These are phyloP conservation scores for Gastrophryne carolinensis DNA, from an alignment of 2,797 vertebrate genomes.

Conservation along the genomic window DNA sequence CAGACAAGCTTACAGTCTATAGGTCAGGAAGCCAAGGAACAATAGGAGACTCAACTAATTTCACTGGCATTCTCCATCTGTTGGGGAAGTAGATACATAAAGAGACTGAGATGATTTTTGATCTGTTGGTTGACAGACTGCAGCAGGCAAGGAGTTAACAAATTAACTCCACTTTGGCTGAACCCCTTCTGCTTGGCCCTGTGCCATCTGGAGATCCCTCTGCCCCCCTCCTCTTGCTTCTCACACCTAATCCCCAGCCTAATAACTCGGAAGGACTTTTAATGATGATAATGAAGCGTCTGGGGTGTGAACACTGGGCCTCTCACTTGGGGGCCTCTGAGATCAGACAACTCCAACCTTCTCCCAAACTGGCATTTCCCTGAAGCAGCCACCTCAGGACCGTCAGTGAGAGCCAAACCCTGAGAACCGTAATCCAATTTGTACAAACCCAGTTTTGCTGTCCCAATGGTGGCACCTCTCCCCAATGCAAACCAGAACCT, in stretches of 20 bases:
- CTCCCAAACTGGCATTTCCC: not conserved
- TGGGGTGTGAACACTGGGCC: constrained; percentile 46
- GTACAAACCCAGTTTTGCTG: too few relatives aligned
- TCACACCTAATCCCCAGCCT: constrained; percentile 46
- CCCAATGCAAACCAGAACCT: too few relatives aligned
- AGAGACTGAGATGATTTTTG: not conserved
- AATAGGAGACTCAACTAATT: not conserved
- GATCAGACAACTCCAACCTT: not conserved
- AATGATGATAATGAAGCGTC: constrained; percentile 51
- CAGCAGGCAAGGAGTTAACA: constrained; percentile 13
- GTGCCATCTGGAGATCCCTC: constrained; percentile 38
- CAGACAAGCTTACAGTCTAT: too few relatives aligned
- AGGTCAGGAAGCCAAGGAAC: too few relatives aligned
- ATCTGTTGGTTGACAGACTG: not conserved
- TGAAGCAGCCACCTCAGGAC: not conserved
- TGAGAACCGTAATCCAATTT: too few relatives aligned
- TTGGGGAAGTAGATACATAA: not conserved
- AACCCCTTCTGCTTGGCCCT: constrained; percentile 37
- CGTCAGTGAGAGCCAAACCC: too few relatives aligned
- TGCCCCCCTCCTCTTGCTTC: constrained; percentile 7
- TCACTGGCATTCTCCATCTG: not conserved
- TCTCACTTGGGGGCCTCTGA: constrained; percentile 33
- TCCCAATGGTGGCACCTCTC: too few relatives aligned
- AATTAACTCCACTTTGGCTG: constrained; percentile 39
- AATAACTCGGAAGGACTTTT: constrained; percentile 50